Percentiles rank a stretch among this genome's conserved stretches.
phyloP scores from a whole-genome alignment of 2,113 vertebrate genomes.

The Setophaga kirtlandii region DNA sequence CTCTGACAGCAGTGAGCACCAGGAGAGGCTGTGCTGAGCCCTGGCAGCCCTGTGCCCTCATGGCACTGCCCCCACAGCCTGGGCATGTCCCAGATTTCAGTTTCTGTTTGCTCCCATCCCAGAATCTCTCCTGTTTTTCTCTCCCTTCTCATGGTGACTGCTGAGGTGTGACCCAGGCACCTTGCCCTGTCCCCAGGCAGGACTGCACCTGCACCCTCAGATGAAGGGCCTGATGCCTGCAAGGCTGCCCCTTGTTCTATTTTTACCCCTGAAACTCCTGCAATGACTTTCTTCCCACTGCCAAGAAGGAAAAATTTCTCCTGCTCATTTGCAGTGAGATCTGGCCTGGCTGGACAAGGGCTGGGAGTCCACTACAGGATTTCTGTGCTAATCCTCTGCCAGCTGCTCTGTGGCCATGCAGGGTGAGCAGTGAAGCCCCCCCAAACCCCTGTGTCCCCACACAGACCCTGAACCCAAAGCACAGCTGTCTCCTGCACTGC shows the following conservation, averaged over 20 bases:
- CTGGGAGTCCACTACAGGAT: neutral
- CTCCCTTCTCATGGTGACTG: neutral
- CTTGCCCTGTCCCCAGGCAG: neutral
- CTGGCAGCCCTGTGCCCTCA: neutral
- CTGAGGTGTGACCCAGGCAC: neutral
- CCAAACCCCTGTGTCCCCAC: too few species aligned
- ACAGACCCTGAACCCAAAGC: too few species aligned
- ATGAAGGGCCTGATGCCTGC: neutral
- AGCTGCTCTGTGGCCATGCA: too few species aligned
- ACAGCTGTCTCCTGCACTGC: too few species aligned
- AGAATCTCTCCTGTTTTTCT: neutral
- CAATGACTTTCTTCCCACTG: neutral
- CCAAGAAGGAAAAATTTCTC: neutral
- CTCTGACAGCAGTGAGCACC: neutral
- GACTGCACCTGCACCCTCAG: neutral
- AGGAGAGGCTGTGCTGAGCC: neutral
- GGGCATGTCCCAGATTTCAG: neutral
- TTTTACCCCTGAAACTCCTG: neutral
- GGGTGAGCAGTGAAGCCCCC: too few species aligned
- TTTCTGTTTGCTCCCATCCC: neutral
- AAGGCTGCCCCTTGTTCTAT: neutral
- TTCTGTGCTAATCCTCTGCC: too few species aligned
- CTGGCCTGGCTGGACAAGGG: neutral
- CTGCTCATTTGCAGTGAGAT: neutral
- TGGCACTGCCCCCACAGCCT: neutral